Evolutionary conservation across 92 coral and sea anemone genomes (phyloP), one percentile per base, ranked within the genome.

Genomic region (Porites divaricata): DNA sequence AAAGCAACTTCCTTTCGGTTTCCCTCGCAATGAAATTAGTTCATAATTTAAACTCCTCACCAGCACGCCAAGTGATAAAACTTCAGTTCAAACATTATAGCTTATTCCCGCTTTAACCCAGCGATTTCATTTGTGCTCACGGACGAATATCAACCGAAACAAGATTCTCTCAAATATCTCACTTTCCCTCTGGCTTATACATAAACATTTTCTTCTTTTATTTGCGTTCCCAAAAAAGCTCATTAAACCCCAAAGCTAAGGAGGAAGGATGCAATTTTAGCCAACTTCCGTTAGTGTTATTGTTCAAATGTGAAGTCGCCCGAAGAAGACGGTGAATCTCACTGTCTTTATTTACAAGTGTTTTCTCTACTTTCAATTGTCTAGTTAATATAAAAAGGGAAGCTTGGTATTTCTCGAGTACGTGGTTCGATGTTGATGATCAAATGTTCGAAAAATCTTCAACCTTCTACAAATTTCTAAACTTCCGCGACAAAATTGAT

Each of bases 391-490:
- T 9, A 5, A 21, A 69, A 15, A 21, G n/a, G 25, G 1, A 23
- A 11, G 13, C 1, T 5, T 41, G 19, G 12, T 1, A 15, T n/a
- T 66, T 65, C 1, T 69, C 51, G 45, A 35, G 45, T 6, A 28
- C 73, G 41, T 28, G 1, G 8, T 21, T 13, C 35, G 51, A 52
- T 20, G 73, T 2, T 28, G 73, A 3, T 9, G 57, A 45, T n/a
- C 70, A 10, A 11, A 63, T 21, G 59, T 16, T 62, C 63, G 50
- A 65, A 78, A 28, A 59, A 28, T 76, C 80, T 28, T 59, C 80
- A 2, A 7, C 24, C 23, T 49, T 65, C 72, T 62, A 41, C 50
- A 53, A n/a, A 4, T 15, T 56, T 57, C 67, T 8, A 75, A 49
- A 2, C 48, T 48, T 23, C 20, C 81, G 83, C 51, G 83, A 78